Evolutionary conservation across 2,888 invertebrate species (phyloP).

Genomic region (Tricholauxania praeusta): DNA sequence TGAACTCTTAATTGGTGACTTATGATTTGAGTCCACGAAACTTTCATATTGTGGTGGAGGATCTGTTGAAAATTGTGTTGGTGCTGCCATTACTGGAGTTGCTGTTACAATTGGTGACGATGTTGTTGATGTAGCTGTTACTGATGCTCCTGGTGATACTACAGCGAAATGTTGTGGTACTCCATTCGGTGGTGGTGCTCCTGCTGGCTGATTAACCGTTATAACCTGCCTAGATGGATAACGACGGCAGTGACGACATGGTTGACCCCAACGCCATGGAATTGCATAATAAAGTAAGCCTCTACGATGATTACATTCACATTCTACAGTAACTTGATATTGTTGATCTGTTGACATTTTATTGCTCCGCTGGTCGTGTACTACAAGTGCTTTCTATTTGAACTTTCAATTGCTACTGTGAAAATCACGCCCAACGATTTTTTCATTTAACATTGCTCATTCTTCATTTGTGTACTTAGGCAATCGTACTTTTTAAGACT

Average conservation of each 20-base stretch:
- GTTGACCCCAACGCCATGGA: conserved; percentile 51
- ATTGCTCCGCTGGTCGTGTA: not conserved
- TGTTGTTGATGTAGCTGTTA: too few species aligned
- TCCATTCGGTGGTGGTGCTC: conserved; percentile 23
- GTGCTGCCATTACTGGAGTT: not conserved
- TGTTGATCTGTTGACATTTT: conserved; percentile 12
- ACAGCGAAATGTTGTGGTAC: not conserved
- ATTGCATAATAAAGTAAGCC: conserved; percentile 45
- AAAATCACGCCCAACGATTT: too few species aligned
- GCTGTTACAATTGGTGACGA: too few species aligned
- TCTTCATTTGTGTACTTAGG: too few species aligned
- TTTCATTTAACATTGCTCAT: too few species aligned
- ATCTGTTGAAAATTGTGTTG: too few species aligned
- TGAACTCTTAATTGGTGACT: not conserved
- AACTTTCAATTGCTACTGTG: conserved; percentile 31
- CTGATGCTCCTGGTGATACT: not conserved
- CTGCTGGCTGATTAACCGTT: conserved; percentile 47
- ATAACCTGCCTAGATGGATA: conserved; percentile 43
- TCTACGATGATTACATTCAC: conserved; percentile 54
- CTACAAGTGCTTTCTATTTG: not conserved
- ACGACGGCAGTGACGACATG: conserved; percentile 54
- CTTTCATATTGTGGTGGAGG: conserved; percentile 14
- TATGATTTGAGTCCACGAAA: not conserved
- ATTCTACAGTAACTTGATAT: conserved; percentile 49
- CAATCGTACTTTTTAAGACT: too few species aligned